Evolutionary conservation across 2,113 vertebrate genomes (phyloP).

Genomic region (Urocitellus parryii): DNA sequence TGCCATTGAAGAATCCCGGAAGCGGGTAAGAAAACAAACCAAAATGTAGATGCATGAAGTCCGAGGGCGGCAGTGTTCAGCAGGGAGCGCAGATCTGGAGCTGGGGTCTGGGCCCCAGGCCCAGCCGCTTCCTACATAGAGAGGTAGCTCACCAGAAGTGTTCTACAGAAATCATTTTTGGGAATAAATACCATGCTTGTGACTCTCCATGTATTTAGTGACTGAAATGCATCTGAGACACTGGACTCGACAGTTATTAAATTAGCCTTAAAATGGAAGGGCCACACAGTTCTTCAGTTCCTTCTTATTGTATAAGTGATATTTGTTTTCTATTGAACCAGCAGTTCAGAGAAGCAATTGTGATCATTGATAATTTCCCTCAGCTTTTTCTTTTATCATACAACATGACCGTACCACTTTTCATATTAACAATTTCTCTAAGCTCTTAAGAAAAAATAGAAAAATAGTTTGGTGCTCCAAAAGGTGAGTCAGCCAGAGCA

Average conservation of each 20-base stretch:
- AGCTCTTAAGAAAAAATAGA: not conserved
- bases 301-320: not conserved
- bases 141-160: not conserved
- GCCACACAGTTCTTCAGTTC: not conserved
- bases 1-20: constrained; percentile 97
- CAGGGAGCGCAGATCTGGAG: not conserved
- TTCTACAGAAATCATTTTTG: not conserved
- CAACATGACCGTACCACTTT: not conserved
- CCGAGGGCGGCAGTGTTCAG: not conserved
- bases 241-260: not conserved
- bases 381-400: constrained; percentile 14
- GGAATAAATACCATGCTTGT: not conserved
- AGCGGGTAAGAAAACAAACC: constrained; percentile 91
- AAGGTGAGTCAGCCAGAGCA: not conserved
- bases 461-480: not conserved
- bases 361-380: not conserved
- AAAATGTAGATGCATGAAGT: not conserved
- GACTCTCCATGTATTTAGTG: not conserved
- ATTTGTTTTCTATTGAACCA: constrained; percentile 25
- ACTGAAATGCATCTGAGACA: not conserved
- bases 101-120: not conserved
- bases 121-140: not conserved
- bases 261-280: constrained; percentile 42
- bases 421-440: constrained; percentile 48
- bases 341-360: constrained; percentile 13